Percentiles rank a stretch among this genome's conserved stretches.
Conservation (phyloP, 23 tunicate genomes). For the Trididemnum nubilum region DNA sequence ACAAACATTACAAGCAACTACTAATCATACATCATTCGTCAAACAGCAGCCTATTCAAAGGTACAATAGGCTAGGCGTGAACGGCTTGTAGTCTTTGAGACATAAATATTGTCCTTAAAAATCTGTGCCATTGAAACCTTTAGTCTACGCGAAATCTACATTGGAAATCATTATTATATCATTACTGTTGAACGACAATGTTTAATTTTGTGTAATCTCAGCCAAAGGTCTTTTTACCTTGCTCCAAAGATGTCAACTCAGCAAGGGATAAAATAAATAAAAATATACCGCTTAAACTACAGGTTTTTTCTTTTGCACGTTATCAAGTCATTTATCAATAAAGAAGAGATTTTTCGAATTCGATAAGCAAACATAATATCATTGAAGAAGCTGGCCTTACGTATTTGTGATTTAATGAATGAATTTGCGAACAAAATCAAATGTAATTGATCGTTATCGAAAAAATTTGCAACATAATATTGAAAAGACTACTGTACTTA, state of each 20-base stretch:
- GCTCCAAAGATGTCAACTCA: neutral
- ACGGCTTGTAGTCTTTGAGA: neutral
- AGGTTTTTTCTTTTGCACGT: slow-evolving; percentile 17
- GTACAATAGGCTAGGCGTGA: slow-evolving; percentile 20
- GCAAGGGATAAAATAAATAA: slow-evolving; percentile 15
- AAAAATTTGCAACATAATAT: no score
- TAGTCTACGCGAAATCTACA: no score
- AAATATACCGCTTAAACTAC: slow-evolving; percentile 14
- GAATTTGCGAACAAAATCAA: no score
- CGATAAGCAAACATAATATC: neutral
- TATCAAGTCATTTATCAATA: slow-evolving; percentile 6
- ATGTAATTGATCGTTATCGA: no score
- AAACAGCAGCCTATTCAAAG: neutral
- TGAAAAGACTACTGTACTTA: no score
- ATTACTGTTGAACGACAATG: neutral
- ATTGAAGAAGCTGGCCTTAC: no score
- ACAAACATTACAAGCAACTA: slow-evolving; percentile 17
- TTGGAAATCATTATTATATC: slow-evolving; percentile 1
- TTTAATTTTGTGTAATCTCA: slow-evolving; percentile 13
- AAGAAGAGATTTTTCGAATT: neutral
- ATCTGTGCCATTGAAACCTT: neutral
- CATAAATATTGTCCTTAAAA: slow-evolving; percentile 2
- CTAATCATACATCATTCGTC: slow-evolving; percentile 11
- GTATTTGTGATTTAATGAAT: no score
- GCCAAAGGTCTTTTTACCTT: neutral